phyloP scores from a whole-genome alignment of 2,113 vertebrate genomes.

The Genyomyrus donnyi region DNA sequence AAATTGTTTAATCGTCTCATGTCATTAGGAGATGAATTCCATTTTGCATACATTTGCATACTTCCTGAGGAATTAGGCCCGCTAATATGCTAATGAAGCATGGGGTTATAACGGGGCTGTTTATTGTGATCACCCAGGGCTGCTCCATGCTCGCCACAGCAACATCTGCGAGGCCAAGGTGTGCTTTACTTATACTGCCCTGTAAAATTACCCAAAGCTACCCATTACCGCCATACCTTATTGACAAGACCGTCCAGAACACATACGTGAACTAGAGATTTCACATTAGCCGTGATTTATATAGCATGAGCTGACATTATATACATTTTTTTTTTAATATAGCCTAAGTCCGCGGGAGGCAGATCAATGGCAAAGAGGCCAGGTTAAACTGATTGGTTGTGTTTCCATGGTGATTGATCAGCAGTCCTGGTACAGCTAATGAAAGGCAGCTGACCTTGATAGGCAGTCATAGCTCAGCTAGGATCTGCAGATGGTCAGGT shows the following conservation, averaged over 20 bases:
- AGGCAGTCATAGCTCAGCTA: background rate
- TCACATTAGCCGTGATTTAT: background rate
- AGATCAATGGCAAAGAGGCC: background rate
- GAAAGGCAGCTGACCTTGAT: conserved; percentile 3
- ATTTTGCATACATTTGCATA: conserved; percentile 99
- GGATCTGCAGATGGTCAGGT: background rate
- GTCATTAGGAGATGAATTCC: conserved; percentile 98
- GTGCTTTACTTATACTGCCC: background rate
- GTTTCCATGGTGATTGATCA: conserved; percentile 1
- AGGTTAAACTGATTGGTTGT: background rate
- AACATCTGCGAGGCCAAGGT: conserved; percentile 60
- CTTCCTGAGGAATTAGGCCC: conserved; percentile 79
- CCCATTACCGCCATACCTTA: background rate
- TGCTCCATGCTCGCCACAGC: conserved; percentile 70
- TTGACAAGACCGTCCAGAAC: background rate
- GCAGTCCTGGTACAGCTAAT: background rate
- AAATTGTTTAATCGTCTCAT: conserved; percentile 98
- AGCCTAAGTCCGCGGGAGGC: background rate
- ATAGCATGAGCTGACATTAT: background rate
- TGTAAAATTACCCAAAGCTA: background rate
- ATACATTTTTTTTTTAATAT: background rate
- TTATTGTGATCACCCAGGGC: conserved; percentile 91
- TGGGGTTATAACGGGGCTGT: conserved; percentile 89
- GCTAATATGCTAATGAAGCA: conserved; percentile 81
- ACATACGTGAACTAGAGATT: background rate